Percentiles rank a stretch among this genome's conserved stretches.
These are phyloP conservation scores for Hyphantria cunea DNA, from an alignment of 1,140 invertebrate genomes.

Conservation along the genomic window DNA sequence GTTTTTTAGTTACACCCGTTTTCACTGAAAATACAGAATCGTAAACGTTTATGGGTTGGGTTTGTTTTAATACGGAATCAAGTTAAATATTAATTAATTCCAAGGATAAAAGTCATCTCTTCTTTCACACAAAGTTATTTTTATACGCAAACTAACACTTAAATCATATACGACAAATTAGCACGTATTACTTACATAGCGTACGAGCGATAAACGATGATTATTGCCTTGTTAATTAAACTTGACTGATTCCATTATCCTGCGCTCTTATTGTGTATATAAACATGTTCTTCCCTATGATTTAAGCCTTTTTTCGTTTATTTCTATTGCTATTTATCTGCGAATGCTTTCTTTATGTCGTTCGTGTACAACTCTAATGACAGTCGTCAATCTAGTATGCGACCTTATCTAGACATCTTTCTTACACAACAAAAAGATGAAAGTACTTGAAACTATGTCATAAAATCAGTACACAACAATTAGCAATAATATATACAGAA, in stretches of 20 bases:
- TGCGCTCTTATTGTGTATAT: conserved; percentile 6
- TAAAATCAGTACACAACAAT: neutral
- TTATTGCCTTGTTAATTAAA: conserved; percentile 25
- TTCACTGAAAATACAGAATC: no score
- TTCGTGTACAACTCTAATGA: conserved; percentile 1
- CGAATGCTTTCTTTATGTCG: neutral
- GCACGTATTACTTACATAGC: conserved; percentile 6
- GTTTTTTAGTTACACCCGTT: no score
- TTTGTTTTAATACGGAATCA: no score
- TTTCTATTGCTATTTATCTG: neutral
- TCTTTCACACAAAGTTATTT: no score
- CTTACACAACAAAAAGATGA: conserved; percentile 8
- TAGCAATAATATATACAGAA: conserved; percentile 8
- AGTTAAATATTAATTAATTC: neutral
- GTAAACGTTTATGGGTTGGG: no score
- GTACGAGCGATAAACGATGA: conserved; percentile 3
- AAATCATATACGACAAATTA: conserved; percentile 20
- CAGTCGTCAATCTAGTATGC: neutral
- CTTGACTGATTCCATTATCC: conserved; percentile 7
- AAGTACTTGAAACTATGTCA: conserved; percentile 9
- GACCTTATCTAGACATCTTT: neutral
- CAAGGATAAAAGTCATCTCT: no score
- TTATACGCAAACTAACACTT: conserved; percentile 8
- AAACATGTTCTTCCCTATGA: neutral
- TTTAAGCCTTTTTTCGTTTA: no score